phyloP scores from a whole-genome alignment of 2,888 invertebrate genomes.

The Cepaea hortensis region DNA sequence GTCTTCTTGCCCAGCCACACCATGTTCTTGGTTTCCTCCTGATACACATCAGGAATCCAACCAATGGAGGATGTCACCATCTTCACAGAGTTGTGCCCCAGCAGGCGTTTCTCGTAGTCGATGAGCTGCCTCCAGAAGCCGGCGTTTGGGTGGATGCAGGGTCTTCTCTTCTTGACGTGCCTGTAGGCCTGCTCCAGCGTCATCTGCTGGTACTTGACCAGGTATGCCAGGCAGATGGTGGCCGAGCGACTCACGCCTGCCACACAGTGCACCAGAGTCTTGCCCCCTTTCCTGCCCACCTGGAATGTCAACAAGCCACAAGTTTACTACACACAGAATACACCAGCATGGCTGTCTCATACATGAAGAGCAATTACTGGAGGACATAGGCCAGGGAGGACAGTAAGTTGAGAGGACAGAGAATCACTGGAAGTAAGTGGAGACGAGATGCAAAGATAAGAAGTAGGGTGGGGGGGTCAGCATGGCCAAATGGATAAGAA shows the following conservation, averaged over 20 bases:
- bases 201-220: conserved; percentile 89
- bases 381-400: too few relatives aligned
- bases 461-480: too few relatives aligned
- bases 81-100: conserved; percentile 82
- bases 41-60: conserved; percentile 74
- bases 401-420: too few relatives aligned
- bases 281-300: conserved; percentile 82
- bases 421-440: too few relatives aligned
- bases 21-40: conserved; percentile 66
- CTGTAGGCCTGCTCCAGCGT: conserved; percentile 87
- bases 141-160: conserved; percentile 90
- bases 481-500: too few relatives aligned
- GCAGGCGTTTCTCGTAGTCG: conserved; percentile 85
- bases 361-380: neutral
- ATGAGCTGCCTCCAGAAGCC: conserved; percentile 94
- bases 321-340: neutral
- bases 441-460: too few relatives aligned
- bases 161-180: conserved; percentile 84
- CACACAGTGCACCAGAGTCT: conserved; percentile 90
- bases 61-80: conserved; percentile 82
- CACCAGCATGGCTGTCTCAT: neutral
- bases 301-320: conserved; percentile 6
- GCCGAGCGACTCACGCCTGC: conserved; percentile 93
- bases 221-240: conserved; percentile 89
- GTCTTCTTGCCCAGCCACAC: conserved; percentile 53